Conservation (phyloP, 1,140 invertebrate species). For the Pogonognathellus flavescens region DNA sequence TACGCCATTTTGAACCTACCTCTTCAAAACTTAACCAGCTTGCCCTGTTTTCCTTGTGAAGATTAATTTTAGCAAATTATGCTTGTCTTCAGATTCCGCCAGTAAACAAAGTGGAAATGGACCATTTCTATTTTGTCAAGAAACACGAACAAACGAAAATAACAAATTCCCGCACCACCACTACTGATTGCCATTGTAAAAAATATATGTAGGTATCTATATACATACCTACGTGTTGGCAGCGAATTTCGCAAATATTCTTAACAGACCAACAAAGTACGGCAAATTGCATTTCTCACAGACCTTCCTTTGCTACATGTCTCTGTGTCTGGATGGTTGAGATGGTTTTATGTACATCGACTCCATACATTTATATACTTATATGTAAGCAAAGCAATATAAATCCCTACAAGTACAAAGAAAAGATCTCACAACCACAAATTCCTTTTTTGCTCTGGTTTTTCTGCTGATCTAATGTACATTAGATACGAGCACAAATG, state of each 20-base stretch:
- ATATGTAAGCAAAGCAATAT: too few species aligned
- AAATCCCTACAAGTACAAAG: conserved; percentile 30
- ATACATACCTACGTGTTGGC: too few species aligned
- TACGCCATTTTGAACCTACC: conserved; percentile 57
- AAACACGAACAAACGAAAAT: too few species aligned
- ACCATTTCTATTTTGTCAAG: too few species aligned
- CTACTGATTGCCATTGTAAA: background rate
- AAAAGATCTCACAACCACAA: conserved; percentile 16
- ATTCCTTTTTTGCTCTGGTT: conserved; percentile 36
- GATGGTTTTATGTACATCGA: too few species aligned
- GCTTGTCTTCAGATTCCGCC: background rate
- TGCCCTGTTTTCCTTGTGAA: background rate
- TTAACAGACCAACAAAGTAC: too few species aligned
- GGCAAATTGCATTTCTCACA: too few species aligned
- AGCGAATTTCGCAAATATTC: too few species aligned
- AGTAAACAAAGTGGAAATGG: background rate
- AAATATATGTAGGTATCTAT: background rate
- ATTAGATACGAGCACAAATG: background rate
- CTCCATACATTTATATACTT: too few species aligned
- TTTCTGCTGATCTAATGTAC: conserved; percentile 36
- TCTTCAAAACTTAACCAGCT: background rate
- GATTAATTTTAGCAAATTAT: conserved; percentile 22
- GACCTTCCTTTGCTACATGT: too few species aligned
- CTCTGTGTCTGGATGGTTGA: too few species aligned
- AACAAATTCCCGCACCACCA: background rate